Evolutionary conservation across 1,140 invertebrate genomes (phyloP), one percentile per base, ranked within the genome.

Genomic region (Nautilus pompilius): DNA sequence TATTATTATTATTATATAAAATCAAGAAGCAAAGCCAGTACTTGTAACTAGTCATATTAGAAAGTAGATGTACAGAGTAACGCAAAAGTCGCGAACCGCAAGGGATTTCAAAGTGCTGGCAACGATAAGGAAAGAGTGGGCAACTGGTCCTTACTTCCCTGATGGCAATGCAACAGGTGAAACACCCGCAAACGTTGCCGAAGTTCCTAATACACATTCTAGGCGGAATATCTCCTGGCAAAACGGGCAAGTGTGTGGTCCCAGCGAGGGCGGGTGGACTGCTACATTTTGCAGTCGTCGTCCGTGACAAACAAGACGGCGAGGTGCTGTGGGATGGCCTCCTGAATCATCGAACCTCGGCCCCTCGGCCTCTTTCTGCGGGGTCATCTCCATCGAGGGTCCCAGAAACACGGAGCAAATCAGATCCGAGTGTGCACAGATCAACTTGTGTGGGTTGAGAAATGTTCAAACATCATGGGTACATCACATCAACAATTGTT

Each of bases 261-360:
- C n/a, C 36, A n/a, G 10, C 10, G 10, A n/a, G n/a, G 36, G 36
- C 10, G 68, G 71, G 73, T 76, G 86, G 84, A 86, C 87, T 96
- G 93, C 74, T 95, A 96, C 86, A 96, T 93, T 75, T 97, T 97
- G 77, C 96, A 98, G 84, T 96, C 93, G 0, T 92, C 92, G 85
- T 96, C 93, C 3, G 94, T 89, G 33, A 95, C 90, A 53, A 91
- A 87, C 46, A 96, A 84, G 82, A 93, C 94, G 74, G n/a, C n/a
- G 24, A 48, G n/a, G 24, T 48, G n/a, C 45, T 48, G n/a, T 2
- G 24, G 2, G 3, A 48, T 48, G 45, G 8, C 24, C n/a, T 48
- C n/a, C 24, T 20, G 8, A 17, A 48, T 20, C 45, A 48, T 48
- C 5, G 2, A 48, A 48, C n/a, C 24, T 3, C 2, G 2, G 24